A percentile compares a stretch with the other conserved stretches of the same genome.
Evolutionary conservation across 92 coral and sea anemone species (phyloP).

Genomic region (Desmophyllum pertusum): DNA sequence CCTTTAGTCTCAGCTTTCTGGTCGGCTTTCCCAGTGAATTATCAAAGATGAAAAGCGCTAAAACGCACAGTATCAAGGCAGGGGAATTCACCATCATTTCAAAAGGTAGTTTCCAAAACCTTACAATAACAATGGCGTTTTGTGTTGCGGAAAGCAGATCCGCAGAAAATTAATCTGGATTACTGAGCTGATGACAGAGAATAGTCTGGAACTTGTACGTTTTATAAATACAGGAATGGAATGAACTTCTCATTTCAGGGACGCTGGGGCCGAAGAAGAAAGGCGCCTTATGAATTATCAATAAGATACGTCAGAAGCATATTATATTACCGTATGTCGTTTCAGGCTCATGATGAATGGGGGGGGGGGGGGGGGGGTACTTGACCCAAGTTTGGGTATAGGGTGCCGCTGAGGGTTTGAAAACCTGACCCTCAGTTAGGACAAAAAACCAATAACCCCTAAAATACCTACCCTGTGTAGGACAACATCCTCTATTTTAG

Average conservation of each 20-base stretch:
- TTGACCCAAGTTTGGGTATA: too few species aligned
- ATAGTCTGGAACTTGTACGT: not conserved
- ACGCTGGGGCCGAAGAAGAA: not conserved
- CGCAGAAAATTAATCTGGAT: not conserved
- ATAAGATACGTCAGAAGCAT: too few species aligned
- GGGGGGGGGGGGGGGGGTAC: too few species aligned
- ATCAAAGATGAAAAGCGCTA: not conserved
- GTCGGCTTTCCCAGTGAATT: conserved; percentile 31
- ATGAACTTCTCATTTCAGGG: not conserved
- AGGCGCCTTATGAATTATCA: not conserved
- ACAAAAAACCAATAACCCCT: too few species aligned
- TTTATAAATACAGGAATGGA: conserved; percentile 1
- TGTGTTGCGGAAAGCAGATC: conserved; percentile 15
- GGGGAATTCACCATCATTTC: not conserved
- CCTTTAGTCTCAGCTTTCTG: conserved; percentile 33
- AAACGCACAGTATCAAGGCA: not conserved
- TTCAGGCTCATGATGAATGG: too few species aligned
- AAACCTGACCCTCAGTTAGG: too few species aligned
- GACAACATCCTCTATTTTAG: too few species aligned
- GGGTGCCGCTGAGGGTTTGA: too few species aligned
- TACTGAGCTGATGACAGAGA: conserved; percentile 13
- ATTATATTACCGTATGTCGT: too few species aligned
- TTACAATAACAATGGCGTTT: conserved; percentile 5
- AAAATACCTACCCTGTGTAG: too few species aligned
- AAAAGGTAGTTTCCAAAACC: not conserved